Evolutionary conservation across 92 coral and sea anemone species (phyloP).

Genomic region (Epizoanthus stellaris): DNA sequence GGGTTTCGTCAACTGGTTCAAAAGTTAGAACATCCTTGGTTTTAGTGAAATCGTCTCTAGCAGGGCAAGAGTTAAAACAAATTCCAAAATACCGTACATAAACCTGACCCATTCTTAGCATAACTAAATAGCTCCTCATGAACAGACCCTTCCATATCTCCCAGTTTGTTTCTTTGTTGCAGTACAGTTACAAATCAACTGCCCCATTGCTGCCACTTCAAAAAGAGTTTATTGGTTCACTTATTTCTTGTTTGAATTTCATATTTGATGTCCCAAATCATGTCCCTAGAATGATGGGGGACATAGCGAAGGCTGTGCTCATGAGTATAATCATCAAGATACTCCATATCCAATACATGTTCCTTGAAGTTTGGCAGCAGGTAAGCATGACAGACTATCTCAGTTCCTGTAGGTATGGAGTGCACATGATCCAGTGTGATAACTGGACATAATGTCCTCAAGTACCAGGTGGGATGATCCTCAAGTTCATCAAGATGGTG

Average conservation of each 20-base stretch:
- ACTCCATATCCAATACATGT: slow-evolving; percentile 4
- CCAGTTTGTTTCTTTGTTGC: too few relatives aligned
- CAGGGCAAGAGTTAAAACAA: too few relatives aligned
- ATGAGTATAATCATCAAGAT: slow-evolving; percentile 29
- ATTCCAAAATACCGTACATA: too few relatives aligned
- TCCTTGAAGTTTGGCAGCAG: slow-evolving; percentile 26
- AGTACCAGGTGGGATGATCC: slow-evolving; percentile 30
- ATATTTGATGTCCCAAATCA: background rate
- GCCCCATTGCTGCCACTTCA: too few relatives aligned
- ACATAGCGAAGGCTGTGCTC: background rate
- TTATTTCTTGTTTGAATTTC: background rate
- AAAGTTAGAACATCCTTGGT: too few relatives aligned
- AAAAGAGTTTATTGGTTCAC: too few relatives aligned
- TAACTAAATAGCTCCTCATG: too few relatives aligned
- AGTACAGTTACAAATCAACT: too few relatives aligned
- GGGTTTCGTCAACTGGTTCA: too few relatives aligned
- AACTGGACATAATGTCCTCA: background rate
- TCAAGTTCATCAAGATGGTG: slow-evolving; percentile 13
- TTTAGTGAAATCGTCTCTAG: too few relatives aligned
- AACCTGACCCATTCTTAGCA: too few relatives aligned
- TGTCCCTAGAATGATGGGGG: background rate
- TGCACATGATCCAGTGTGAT: slow-evolving; percentile 2
- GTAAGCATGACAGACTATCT: slow-evolving; percentile 21
- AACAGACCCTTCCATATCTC: too few relatives aligned
- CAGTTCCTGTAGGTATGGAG: slow-evolving; percentile 13